Evolutionary conservation across 2,797 vertebrate species (phyloP), one percentile per base, ranked within the genome.

Genomic region (Telmatherina bonti): DNA sequence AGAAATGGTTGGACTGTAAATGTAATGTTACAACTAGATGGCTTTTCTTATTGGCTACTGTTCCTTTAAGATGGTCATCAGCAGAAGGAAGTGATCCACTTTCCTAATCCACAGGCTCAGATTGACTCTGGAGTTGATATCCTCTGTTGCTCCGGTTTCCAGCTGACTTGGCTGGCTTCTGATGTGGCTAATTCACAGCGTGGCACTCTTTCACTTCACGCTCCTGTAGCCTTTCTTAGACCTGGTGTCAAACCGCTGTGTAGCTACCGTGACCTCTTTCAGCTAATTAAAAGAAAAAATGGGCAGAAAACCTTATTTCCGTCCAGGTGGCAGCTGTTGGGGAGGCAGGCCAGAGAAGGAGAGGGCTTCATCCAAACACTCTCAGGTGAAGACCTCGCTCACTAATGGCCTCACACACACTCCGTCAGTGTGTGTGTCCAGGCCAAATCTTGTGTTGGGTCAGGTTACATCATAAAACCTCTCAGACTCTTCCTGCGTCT

Each of bases 401-500:
- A 5, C 38, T 84, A 83, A 76, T 70, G 71, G 62, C 47, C 52
- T 70, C 60, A 54, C n/a, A n/a, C n/a, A 30, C 27, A 4, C 62
- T 65, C 24, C 58, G 43, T 71, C 54, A 6, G 36, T 45, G 18
- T 65, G 1, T 2, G 2, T 59, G 65, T 83, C 13, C 26, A n/a
- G n/a, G n/a, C n/a, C n/a, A n/a, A n/a, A 65, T 65, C 74, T 77
- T 58, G n/a, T 57, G 70, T 81, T 83, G 66, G 74, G 45, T 79
- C 76, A 30, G n/a, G 77, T 90, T 88, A 86, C 88, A 84, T 90
- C 12, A 31, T 68, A 87, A 89, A 89, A 79, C 85, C 72, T 86
- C 85, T 88, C 76, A 83, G 83, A 75, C 77, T 70, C 83, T 76
- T 85, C 77, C 81, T 41, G 70, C 68, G 69, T 53, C 70, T 89